These are phyloP conservation scores for Danionella dracula DNA, from an alignment of 2,797 vertebrate genomes.

Conservation along the genomic window DNA sequence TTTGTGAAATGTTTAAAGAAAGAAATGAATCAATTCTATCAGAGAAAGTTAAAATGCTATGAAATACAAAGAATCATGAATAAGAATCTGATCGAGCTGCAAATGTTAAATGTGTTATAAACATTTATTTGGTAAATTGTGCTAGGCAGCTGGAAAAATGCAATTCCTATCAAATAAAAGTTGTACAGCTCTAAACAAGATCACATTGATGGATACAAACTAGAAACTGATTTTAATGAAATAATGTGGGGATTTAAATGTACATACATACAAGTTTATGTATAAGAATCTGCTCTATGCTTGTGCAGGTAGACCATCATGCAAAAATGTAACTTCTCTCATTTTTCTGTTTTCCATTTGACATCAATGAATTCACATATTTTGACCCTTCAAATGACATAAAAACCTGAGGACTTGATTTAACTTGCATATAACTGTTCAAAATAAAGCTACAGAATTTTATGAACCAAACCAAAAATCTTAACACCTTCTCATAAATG, in stretches of 20 bases:
- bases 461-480: conserved; percentile 42
- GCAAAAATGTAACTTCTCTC: neutral
- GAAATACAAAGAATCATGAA: too few relatives aligned
- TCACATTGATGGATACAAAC: conserved; percentile 39
- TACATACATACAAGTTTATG: conserved; percentile 29
- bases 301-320: conserved; percentile 12
- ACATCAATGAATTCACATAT: conserved; percentile 19
- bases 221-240: conserved; percentile 30
- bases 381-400: conserved; percentile 38
- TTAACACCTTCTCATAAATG: conserved; percentile 71
- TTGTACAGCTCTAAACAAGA: conserved; percentile 39
- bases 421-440: conserved; percentile 50
- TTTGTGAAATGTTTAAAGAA: too few relatives aligned
- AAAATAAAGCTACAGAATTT: conserved; percentile 46
- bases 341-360: conserved; percentile 13
- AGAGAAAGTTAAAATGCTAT: too few relatives aligned
- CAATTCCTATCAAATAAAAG: conserved; percentile 45
- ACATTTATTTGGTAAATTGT: conserved; percentile 64
- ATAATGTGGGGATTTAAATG: conserved; percentile 21
- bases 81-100: too few relatives aligned
- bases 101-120: conserved; percentile 27
- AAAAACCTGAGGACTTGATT: conserved; percentile 50
- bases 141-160: conserved; percentile 54
- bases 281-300: neutral
- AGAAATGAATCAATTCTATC: too few relatives aligned